Evolutionary conservation across 1,140 invertebrate genomes (phyloP).

Genomic region (Ridgeia piscesae): DNA sequence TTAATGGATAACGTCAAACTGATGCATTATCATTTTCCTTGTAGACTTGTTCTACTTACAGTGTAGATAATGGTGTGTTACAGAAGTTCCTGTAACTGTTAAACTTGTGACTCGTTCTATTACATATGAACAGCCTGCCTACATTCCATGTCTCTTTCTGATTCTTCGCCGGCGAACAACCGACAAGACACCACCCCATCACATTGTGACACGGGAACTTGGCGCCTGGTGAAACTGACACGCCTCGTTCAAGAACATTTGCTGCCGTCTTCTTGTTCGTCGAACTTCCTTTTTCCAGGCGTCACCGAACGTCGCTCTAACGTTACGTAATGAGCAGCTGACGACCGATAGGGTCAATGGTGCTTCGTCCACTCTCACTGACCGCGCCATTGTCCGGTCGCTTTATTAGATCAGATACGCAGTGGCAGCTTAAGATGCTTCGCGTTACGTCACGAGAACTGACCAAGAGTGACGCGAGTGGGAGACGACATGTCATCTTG

Average conservation of each 20-base stretch:
- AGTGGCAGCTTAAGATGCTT: neutral
- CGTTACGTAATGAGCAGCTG: neutral
- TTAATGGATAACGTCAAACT: neutral
- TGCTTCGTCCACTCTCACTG: neutral
- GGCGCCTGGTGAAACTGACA: neutral
- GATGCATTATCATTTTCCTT: neutral
- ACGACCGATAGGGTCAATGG: neutral
- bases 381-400: neutral
- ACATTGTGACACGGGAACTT: neutral
- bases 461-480: neutral
- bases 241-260: neutral
- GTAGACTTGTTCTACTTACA: neutral
- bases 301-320: neutral
- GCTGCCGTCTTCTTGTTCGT: neutral
- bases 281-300: neutral
- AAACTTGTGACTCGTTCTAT: neutral
- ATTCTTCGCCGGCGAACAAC: too few species aligned
- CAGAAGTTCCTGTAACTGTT: neutral
- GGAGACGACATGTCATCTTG: neutral
- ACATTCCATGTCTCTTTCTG: too few species aligned
- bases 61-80: neutral
- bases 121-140: neutral
- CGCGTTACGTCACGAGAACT: neutral
- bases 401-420: conserved; percentile 4
- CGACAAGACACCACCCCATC: neutral